phyloP scores from a whole-genome alignment of 1,140 invertebrate genomes.

The Druon quercuslanigerum region DNA sequence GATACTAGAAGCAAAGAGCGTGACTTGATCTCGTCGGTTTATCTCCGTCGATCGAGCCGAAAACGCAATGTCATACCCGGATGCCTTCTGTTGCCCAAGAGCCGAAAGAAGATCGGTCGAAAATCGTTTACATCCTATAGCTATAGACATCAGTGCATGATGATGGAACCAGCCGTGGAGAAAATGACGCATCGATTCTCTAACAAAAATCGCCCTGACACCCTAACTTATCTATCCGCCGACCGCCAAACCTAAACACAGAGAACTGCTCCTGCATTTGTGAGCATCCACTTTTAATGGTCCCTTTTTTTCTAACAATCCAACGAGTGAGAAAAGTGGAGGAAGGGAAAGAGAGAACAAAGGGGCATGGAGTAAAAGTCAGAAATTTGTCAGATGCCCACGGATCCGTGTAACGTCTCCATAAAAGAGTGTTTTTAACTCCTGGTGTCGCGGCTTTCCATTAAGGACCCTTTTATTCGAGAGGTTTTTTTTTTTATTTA shows the following conservation, averaged over 20 bases:
- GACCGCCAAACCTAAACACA: conserved; percentile 12
- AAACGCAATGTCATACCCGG: conserved; percentile 68
- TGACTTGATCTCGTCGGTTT: conserved; percentile 38
- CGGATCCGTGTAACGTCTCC: conserved; percentile 58
- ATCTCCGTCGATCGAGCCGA: conserved; percentile 43
- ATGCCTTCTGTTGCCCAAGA: conserved; percentile 65
- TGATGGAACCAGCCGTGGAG: conserved; percentile 39
- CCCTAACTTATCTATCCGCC: conserved; percentile 20
- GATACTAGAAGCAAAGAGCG: conserved; percentile 39
- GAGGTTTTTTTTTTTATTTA: too few species aligned
- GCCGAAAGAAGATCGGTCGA: conserved; percentile 32
- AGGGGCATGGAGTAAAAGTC: conserved; percentile 43
- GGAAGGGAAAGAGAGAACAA: conserved; percentile 32
- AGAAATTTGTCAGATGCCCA: conserved; percentile 63
- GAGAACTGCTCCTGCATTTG: background rate
- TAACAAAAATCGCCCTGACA: conserved; percentile 35
- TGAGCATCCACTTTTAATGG: conserved; percentile 19
- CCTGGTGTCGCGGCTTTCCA: conserved; percentile 21
- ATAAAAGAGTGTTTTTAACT: conserved; percentile 46
- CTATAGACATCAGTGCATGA: conserved; percentile 11
- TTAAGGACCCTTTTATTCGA: conserved; percentile 41
- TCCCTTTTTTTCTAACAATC: conserved; percentile 5
- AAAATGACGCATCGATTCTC: conserved; percentile 50
- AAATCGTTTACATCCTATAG: conserved; percentile 35
- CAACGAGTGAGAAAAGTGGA: background rate